Conservation (phyloP, 2,888 invertebrate species). For the Ceraclea dissimilis region DNA sequence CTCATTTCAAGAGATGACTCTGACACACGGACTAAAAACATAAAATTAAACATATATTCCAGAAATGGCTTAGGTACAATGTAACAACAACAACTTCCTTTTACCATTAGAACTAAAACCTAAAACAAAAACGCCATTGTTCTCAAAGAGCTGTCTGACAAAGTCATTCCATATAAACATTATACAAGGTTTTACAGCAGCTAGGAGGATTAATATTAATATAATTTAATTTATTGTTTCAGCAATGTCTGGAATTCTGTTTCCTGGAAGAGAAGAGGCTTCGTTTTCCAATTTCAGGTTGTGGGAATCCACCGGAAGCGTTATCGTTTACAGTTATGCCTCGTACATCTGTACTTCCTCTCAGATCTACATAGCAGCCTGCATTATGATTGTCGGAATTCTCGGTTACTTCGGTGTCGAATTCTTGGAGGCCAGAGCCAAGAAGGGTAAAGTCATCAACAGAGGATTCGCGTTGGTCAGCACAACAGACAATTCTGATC, state of each 20-base stretch:
- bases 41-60: too few species aligned
- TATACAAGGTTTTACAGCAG: too few species aligned
- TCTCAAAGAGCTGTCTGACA: too few species aligned
- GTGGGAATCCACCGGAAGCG: conserved; percentile 88
- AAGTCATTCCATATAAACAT: too few species aligned
- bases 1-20: too few species aligned
- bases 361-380: conserved; percentile 63
- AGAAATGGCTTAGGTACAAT: too few species aligned
- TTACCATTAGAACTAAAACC: too few species aligned
- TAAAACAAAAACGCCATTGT: too few species aligned
- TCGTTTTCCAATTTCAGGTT: conserved; percentile 88
- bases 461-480: conserved; percentile 40
- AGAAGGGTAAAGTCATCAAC: conserved; percentile 37
- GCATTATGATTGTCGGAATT: conserved; percentile 63
- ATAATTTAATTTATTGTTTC: conserved; percentile 16
- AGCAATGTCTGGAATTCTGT: conserved; percentile 81
- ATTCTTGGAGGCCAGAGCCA: conserved; percentile 43
- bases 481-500: conserved; percentile 5
- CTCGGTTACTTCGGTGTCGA: conserved; percentile 67
- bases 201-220: too few species aligned
- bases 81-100: too few species aligned
- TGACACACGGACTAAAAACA: too few species aligned
- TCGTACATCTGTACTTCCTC: conserved; percentile 66
- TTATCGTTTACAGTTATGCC: conserved; percentile 74
- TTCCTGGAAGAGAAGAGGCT: conserved; percentile 78